Base-by-base conservation (phyloP, 2,113 vertebrate species). In the Callipepla californica region DNA sequence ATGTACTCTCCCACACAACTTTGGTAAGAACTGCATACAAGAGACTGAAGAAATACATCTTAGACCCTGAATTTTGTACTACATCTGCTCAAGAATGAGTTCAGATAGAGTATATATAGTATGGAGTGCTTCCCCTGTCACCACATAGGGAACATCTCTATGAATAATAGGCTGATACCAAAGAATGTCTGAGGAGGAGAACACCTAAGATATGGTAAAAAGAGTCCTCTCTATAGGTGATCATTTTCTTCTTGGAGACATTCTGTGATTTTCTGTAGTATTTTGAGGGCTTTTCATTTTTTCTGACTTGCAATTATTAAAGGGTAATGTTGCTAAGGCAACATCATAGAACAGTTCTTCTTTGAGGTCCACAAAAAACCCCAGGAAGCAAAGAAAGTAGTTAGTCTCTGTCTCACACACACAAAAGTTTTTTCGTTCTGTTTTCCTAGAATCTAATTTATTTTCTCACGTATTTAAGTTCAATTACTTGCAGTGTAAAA, bases 401-500 rank as follows among this genome's bases (percentile, higher is more conserved):
- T 63, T 85, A 82, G 85, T 81, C 69, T 25, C 23, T 76, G 74
- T 28, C 18, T 74, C 91, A 34, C 21, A 30, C 44, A 12, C 15
- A 32, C 21, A 50, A 63, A 90, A 95, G 96, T 32, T 57, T n/a
- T 57, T 14, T 51, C 25, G 11, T 48, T 17, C 26, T 23, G 7
- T 38, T 63, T 38, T 81, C 65, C 45, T 80, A 18, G 65, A 94
- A 94, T 91, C 8, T 67, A 76, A 89, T 92, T 88, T 94, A 3
- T 87, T 91, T 96, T 92, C 72, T 95, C n/a, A 76, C 36, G 50
- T 85, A 57, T 94, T 95, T 86, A 62, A 91, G 38, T 30, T 97
- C 79, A 88, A 94, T 97, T 97, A 95, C 83, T 96, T 95, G 23
- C 44, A 96, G 86, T 68, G 83, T 92, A 96, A 95, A 92, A 95